Conservation (phyloP, 2,888 invertebrate genomes). For the Troides oblongomaculatus region DNA sequence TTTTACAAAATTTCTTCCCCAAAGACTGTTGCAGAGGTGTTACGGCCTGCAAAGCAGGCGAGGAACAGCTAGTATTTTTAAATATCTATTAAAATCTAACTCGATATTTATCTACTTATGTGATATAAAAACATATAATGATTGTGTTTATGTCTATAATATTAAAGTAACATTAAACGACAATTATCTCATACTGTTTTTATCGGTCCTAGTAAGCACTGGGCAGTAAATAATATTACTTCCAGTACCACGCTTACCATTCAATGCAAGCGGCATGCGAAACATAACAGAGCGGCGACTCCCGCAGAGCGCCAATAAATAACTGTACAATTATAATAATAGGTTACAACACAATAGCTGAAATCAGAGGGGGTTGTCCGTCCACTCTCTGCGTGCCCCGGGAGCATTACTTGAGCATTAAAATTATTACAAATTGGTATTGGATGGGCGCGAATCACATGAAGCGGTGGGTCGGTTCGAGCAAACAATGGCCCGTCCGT, state of each 20-base stretch:
- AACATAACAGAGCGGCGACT: slow-evolving; percentile 43
- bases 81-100: no score
- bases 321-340: slow-evolving; percentile 60
- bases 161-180: not conserved
- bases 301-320: slow-evolving; percentile 56
- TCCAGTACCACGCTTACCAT: slow-evolving; percentile 28
- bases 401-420: slow-evolving; percentile 59
- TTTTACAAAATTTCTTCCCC: no score
- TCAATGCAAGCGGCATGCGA: slow-evolving; percentile 39
- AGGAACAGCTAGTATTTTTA: no score
- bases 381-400: slow-evolving; percentile 38
- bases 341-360: slow-evolving; percentile 55
- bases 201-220: slow-evolving; percentile 1
- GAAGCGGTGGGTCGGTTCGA: slow-evolving; percentile 35
- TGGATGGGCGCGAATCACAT: slow-evolving; percentile 64
- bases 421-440: slow-evolving; percentile 73
- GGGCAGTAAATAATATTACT: slow-evolving; percentile 30
- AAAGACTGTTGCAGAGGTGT: no score
- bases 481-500: slow-evolving; percentile 51
- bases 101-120: no score
- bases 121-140: no score
- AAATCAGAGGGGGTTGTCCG: slow-evolving; percentile 46
- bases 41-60: no score
- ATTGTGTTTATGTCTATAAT: not conserved
- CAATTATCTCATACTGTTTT: slow-evolving; percentile 8